These are phyloP conservation scores for Drosophila austrosaltans DNA, from an alignment of 2,888 invertebrate species.

Conservation along the genomic window DNA sequence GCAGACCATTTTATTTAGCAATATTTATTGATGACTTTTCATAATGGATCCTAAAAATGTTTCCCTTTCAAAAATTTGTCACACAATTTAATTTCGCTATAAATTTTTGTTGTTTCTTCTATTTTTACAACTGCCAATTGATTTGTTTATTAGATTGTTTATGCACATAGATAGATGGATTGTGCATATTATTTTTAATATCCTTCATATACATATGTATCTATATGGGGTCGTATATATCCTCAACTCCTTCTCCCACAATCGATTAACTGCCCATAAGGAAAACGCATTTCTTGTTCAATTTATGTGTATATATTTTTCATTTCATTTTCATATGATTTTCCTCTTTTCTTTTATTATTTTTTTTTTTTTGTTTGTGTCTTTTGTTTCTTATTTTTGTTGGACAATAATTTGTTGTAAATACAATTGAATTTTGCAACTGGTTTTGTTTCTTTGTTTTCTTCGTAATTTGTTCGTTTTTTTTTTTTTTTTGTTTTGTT, in stretches of 20 bases:
- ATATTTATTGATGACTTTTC: slow-evolving; percentile 3
- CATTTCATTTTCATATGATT: slow-evolving; percentile 63
- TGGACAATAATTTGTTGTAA: slow-evolving; percentile 66
- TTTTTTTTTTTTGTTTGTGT: slow-evolving; percentile 19
- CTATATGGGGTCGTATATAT: background rate
- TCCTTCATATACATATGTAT: background rate
- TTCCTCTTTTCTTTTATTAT: slow-evolving; percentile 46
- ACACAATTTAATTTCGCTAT: slow-evolving; percentile 3
- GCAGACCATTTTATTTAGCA: background rate
- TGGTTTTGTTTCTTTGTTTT: slow-evolving; percentile 10
- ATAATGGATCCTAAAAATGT: background rate
- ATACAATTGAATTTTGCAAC: slow-evolving; percentile 59
- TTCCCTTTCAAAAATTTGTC: background rate
- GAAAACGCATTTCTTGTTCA: slow-evolving; percentile 37
- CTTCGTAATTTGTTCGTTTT: slow-evolving; percentile 8
- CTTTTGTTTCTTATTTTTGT: slow-evolving; percentile 62
- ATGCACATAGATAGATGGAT: slow-evolving; percentile 17
- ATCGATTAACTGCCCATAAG: slow-evolving; percentile 21
- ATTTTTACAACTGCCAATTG: slow-evolving; percentile 48
- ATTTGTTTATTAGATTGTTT: slow-evolving; percentile 52
- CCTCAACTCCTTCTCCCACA: background rate
- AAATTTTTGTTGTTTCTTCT: background rate
- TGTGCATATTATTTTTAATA: slow-evolving; percentile 11
- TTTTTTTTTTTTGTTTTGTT: slow-evolving; percentile 14
- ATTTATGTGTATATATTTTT: slow-evolving; percentile 63